Conservation (phyloP, 2,797 vertebrate genomes). For the Spinus pinus region DNA sequence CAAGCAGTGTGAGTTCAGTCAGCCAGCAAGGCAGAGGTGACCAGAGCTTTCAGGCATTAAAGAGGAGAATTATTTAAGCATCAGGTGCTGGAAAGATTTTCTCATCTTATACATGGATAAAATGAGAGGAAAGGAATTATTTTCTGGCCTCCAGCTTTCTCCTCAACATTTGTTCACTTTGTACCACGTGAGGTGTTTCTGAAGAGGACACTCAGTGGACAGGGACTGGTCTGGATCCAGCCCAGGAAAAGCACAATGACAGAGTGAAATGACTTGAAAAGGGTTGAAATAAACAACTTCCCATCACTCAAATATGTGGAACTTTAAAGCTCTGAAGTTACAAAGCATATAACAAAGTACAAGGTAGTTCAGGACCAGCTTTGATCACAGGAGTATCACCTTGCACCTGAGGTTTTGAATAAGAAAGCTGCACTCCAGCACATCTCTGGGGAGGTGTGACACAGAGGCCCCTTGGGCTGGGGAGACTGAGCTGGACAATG, state of each 20-base stretch:
- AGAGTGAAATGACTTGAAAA: not conserved
- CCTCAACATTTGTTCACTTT: not conserved
- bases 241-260: not conserved
- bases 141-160: not conserved
- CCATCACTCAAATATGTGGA: not conserved
- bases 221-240: not conserved
- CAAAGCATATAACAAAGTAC: not conserved
- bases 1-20: not conserved
- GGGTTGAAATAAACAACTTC: not conserved
- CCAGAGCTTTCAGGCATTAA: constrained; percentile 27
- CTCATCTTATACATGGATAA: not conserved
- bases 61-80: not conserved
- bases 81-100: not conserved
- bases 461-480: accelerated
- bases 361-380: not conserved
- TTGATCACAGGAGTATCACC: not conserved
- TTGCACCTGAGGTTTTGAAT: not conserved
- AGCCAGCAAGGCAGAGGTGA: constrained; percentile 13
- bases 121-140: not conserved
- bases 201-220: not conserved
- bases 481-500: accelerated
- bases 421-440: not conserved
- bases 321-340: not conserved
- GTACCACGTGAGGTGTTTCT: not conserved
- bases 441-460: not conserved